Base-by-base conservation (phyloP, 2,797 vertebrate species). In the Lagorchestes hirsutus region DNA sequence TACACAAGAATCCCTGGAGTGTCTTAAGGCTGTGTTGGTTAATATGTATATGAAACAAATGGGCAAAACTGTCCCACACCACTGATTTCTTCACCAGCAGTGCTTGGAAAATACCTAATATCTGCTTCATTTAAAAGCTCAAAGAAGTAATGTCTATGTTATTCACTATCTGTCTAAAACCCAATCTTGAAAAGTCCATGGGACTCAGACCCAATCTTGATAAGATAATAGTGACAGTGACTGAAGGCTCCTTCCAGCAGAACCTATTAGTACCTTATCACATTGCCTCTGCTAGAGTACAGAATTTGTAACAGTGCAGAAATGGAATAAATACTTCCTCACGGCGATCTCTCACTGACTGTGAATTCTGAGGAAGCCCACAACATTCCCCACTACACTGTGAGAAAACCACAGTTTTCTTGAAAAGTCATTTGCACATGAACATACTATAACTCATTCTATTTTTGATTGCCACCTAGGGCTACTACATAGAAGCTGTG, bases 391-490 rank as follows among this genome's bases (percentile, higher is more conserved):
- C 24, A 50, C 22, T 87, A 24, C 24, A 46, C 40, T 87, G 74
- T 87, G 74, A 87, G 74, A 87, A 87, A 87, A 87, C 74, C 74
- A 50, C 40, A 87, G 74, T 87, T 50, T 87, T 87, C 74, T 87
- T 87, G 74, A 87, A 82, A 46, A 87, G 74, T 87, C 74, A 87
- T 87, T 87, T 87, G 74, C 24, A 87, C 74, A 87, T 22, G 3
- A 87, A 87, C 46, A 10, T 87, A 87, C 40, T n/a, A 87, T 87
- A 87, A 87, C 40, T 50, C 74, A 27, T 87, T 87, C 40, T 87
- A 87, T 28, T 87, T 87, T 87, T 87, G 74, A 87, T 50, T 87
- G 74, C 74, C 22, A 87, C 24, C 74, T 87, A 87, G 74, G 40
- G 74, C 74, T 82, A 82, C 67, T 82, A 82, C 67, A 82, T 24